Evolutionary conservation across 2,113 vertebrate species (phyloP).

Genomic region (Trematomus loennbergii): DNA sequence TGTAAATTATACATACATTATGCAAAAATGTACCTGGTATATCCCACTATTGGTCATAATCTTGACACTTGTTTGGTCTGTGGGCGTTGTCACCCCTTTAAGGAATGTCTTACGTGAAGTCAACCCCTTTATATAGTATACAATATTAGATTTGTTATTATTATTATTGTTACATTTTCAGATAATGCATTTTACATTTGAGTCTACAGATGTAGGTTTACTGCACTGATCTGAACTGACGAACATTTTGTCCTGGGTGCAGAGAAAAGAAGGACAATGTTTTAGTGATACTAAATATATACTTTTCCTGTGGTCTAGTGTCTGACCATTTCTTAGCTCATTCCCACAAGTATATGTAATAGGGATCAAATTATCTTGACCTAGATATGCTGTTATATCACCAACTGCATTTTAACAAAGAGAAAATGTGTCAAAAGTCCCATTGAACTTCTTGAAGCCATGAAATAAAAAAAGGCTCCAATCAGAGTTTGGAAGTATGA

Average conservation of each 20-base stretch:
- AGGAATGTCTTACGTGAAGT: slow-evolving; percentile 19
- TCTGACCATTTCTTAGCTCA: slow-evolving; percentile 14
- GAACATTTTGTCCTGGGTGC: background rate
- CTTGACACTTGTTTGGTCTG: slow-evolving; percentile 28
- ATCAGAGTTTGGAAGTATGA: background rate
- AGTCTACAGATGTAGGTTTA: background rate
- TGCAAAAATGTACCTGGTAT: background rate
- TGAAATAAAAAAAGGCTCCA: background rate
- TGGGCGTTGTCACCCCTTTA: background rate
- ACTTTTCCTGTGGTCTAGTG: background rate
- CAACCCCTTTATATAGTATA: background rate
- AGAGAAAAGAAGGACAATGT: background rate
- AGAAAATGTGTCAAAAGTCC: slow-evolving; percentile 32
- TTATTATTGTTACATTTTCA: background rate
- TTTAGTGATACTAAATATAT: slow-evolving; percentile 4
- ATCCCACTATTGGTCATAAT: background rate
- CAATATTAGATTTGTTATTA: background rate
- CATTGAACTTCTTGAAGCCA: slow-evolving; percentile 3
- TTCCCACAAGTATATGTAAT: slow-evolving; percentile 23
- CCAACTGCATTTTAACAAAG: slow-evolving; percentile 47
- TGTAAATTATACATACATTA: background rate
- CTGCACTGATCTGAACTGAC: background rate
- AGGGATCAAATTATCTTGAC: slow-evolving; percentile 54
- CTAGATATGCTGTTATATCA: slow-evolving; percentile 70
- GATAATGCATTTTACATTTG: background rate